Evolutionary conservation across 2,113 vertebrate genomes (phyloP).

Genomic region (Calcarius ornatus): DNA sequence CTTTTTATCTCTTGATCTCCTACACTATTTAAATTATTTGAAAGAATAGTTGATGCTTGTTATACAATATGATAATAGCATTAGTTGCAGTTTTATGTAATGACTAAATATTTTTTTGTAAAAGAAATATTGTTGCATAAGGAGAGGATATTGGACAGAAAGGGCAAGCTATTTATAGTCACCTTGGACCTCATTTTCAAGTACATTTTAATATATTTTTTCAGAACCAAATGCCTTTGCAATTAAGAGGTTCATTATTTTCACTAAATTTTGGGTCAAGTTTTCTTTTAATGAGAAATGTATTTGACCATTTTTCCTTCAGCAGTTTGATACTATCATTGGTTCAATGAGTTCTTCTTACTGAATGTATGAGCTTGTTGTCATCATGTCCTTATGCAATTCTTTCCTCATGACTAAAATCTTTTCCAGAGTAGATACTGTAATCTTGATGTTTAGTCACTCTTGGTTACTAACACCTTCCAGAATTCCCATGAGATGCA

Average conservation of each 20-base stretch:
- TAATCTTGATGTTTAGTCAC: not conserved
- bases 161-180: not conserved
- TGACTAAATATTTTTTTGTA: not conserved
- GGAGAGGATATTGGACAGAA: not conserved
- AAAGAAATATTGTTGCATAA: not conserved
- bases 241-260: not conserved
- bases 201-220: not conserved
- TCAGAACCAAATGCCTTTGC: not conserved
- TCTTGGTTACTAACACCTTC: not conserved
- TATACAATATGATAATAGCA: not conserved
- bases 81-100: not conserved
- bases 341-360: not conserved
- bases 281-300: not conserved
- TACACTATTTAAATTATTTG: not conserved
- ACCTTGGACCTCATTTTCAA: not conserved
- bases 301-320: not conserved
- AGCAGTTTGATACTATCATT: not conserved
- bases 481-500: not conserved
- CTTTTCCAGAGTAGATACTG: not conserved
- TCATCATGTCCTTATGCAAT: not conserved
- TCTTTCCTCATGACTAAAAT: not conserved
- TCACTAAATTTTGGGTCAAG: not conserved
- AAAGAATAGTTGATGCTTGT: not conserved
- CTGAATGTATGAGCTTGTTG: not conserved
- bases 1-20: not conserved